Percentiles rank a stretch among this genome's conserved stretches.
phyloP scores from a whole-genome alignment of 2,888 invertebrate species.

The Nasonovia ribisnigri region DNA sequence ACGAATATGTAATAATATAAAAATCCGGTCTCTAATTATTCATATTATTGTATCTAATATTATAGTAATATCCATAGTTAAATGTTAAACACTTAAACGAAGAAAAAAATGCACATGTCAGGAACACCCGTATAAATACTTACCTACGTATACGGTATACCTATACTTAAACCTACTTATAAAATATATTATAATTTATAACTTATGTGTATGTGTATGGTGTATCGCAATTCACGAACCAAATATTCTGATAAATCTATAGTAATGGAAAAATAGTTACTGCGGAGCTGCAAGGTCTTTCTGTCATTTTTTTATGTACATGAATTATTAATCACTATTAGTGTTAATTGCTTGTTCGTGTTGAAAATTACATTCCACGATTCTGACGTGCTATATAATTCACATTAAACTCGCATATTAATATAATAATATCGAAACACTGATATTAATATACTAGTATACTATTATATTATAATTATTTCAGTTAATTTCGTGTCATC shows the following conservation, averaged over 20 bases:
- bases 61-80: background rate
- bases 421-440: background rate
- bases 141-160: background rate
- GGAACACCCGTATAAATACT: background rate
- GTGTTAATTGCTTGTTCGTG: conserved; percentile 46
- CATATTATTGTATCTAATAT: background rate
- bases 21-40: conserved; percentile 14
- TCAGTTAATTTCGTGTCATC: background rate
- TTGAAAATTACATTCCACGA: conserved; percentile 33
- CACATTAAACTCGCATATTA: background rate
- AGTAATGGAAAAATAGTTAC: background rate
- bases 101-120: background rate
- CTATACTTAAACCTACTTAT: background rate
- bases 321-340: conserved; percentile 27
- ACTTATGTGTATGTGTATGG: background rate
- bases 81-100: background rate
- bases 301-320: conserved; percentile 3
- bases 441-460: background rate
- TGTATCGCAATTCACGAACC: background rate
- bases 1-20: background rate
- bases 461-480: conserved; percentile 16
- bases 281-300: background rate
- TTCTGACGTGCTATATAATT: background rate
- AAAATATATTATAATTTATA: background rate
- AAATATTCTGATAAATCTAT: background rate